Percentiles rank a stretch among this genome's conserved stretches.
phyloP scores from a whole-genome alignment of 1,140 invertebrate genomes.

The Danaus melanippus region DNA sequence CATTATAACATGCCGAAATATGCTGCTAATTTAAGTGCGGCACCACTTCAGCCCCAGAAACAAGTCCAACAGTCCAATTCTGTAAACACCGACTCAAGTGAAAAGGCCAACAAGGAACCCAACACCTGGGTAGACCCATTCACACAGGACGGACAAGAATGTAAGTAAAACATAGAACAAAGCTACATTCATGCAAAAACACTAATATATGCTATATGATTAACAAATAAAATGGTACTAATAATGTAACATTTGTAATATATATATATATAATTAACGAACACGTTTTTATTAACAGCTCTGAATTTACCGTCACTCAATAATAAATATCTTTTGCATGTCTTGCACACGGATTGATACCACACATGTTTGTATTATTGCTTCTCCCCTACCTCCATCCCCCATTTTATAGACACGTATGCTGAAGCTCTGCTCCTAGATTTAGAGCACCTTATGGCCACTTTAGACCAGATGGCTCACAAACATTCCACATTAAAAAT shows the following conservation, averaged over 20 bases:
- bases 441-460: constrained; percentile 74
- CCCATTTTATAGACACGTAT: constrained; percentile 71
- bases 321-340: constrained; percentile 65
- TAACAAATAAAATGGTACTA: constrained; percentile 6
- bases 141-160: constrained; percentile 60
- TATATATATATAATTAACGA: not conserved
- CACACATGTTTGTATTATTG: constrained; percentile 44
- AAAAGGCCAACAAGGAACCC: constrained; percentile 29
- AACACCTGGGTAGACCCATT: constrained; percentile 49
- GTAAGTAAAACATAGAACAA: constrained; percentile 41
- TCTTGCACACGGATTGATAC: constrained; percentile 67
- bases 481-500: constrained; percentile 70
- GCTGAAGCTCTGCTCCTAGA: constrained; percentile 77
- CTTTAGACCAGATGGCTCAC: constrained; percentile 71
- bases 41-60: constrained; percentile 83
- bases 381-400: constrained; percentile 47
- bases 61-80: constrained; percentile 41
- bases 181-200: constrained; percentile 3
- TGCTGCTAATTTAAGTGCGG: constrained; percentile 82
- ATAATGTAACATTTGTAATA: constrained; percentile 6
- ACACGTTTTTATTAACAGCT: constrained; percentile 16
- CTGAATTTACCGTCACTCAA: constrained; percentile 41
- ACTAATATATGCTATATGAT: constrained; percentile 3
- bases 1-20: constrained; percentile 83
- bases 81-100: constrained; percentile 35